These are phyloP conservation scores for Catocala fraxini DNA, from an alignment of 2,888 invertebrate species.

Conservation along the genomic window DNA sequence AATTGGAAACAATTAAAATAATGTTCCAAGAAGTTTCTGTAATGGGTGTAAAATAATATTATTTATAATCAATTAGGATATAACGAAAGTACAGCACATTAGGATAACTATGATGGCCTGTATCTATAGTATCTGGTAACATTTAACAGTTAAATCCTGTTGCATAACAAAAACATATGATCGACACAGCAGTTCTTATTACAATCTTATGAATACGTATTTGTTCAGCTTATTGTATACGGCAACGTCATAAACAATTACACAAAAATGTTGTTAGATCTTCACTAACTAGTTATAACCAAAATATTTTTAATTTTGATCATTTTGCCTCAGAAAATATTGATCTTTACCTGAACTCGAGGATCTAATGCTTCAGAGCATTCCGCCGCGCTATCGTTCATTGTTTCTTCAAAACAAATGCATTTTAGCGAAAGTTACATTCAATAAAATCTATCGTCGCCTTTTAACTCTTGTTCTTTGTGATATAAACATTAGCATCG, in stretches of 20 bases:
- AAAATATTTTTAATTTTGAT: slow-evolving; percentile 13
- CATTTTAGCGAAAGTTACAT: slow-evolving; percentile 69
- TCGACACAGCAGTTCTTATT: slow-evolving; percentile 15
- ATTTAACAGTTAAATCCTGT: slow-evolving; percentile 18
- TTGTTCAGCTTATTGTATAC: not conserved
- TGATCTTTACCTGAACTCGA: slow-evolving; percentile 91
- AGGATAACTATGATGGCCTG: no score
- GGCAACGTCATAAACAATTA: not conserved
- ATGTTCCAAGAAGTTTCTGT: no score
- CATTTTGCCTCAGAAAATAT: slow-evolving; percentile 63
- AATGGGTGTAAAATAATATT: no score
- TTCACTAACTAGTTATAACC: not conserved
- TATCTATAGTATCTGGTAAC: not conserved
- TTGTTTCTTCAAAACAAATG: slow-evolving; percentile 73
- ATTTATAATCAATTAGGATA: not conserved
- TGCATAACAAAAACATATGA: slow-evolving; percentile 55
- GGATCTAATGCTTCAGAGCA: slow-evolving; percentile 93
- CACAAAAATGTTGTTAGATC: not conserved
- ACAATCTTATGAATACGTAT: slow-evolving; percentile 7
- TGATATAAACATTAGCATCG: slow-evolving; percentile 52
- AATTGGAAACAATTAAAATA: no score
- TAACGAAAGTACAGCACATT: not conserved
- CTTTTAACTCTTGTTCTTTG: slow-evolving; percentile 43
- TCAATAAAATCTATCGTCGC: slow-evolving; percentile 49
- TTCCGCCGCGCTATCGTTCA: slow-evolving; percentile 88